phyloP scores from a whole-genome alignment of 2,888 invertebrate species.

The Camponotus fellah region DNA sequence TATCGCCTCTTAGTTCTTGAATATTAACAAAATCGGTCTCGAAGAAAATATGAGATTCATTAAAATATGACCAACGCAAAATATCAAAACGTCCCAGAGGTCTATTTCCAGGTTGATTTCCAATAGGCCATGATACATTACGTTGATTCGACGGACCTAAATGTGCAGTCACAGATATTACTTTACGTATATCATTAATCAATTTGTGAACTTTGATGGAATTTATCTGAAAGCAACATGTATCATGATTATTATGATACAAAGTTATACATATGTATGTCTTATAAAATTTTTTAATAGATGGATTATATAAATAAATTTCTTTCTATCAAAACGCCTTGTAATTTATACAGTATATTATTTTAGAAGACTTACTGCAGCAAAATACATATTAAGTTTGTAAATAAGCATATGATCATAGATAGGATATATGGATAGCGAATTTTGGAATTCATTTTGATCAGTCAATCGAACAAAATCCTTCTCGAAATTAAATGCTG shows the following conservation, averaged over 20 bases:
- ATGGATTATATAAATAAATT: background rate
- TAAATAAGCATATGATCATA: constrained; percentile 89
- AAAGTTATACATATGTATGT: background rate
- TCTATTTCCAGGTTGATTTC: constrained; percentile 89
- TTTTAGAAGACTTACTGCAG: constrained; percentile 87
- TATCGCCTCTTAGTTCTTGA: constrained; percentile 89
- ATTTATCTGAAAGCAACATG: constrained; percentile 55
- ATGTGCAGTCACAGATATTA: constrained; percentile 85
- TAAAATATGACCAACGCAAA: constrained; percentile 95
- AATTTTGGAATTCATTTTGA: constrained; percentile 87
- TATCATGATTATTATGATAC: background rate
- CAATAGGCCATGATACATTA: constrained; percentile 91
- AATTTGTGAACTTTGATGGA: constrained; percentile 78
- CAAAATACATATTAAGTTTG: constrained; percentile 91
- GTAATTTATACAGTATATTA: constrained; percentile 69
- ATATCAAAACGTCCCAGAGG: constrained; percentile 94
- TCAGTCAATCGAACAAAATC: constrained; percentile 84
- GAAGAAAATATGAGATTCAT: constrained; percentile 93
- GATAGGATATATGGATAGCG: constrained; percentile 90
- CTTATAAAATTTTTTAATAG: background rate
- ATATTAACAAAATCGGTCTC: constrained; percentile 93
- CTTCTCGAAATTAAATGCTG: constrained; percentile 84
- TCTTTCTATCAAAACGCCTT: background rate
- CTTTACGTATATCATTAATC: constrained; percentile 85
- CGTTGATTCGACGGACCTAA: constrained; percentile 85